phyloP scores from a whole-genome alignment of 2,888 invertebrate genomes.

The Drosophila ochracea region DNA sequence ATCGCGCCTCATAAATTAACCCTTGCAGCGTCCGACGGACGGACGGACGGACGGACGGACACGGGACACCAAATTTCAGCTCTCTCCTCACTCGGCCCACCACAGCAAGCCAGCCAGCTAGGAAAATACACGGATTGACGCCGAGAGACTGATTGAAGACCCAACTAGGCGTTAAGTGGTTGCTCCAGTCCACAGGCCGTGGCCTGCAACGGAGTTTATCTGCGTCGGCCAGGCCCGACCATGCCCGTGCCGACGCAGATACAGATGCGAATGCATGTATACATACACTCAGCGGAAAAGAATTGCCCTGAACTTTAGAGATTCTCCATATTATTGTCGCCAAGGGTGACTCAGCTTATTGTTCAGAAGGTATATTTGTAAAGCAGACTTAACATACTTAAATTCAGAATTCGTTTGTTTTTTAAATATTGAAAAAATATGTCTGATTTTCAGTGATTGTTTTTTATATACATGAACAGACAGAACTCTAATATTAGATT shows the following conservation, averaged over 20 bases:
- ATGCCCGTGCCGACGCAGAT: background rate
- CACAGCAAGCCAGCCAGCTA: slow-evolving; percentile 8
- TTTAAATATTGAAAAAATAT: background rate
- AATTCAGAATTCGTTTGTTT: background rate
- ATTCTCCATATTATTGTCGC: background rate
- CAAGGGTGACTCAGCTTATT: background rate
- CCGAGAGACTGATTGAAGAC: slow-evolving; percentile 7
- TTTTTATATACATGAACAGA: background rate
- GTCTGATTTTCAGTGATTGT: background rate
- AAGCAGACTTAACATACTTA: background rate
- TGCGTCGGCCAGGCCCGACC: background rate
- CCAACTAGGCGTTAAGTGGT: slow-evolving; percentile 54
- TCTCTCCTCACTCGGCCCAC: slow-evolving; percentile 12
- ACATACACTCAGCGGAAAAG: background rate
- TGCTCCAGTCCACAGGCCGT: slow-evolving; percentile 50
- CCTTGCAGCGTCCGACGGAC: slow-evolving; percentile 66
- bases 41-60: slow-evolving; percentile 14
- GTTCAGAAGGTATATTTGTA: background rate
- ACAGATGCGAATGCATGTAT: background rate
- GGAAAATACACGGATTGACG: slow-evolving; percentile 18
- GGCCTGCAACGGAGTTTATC: slow-evolving; percentile 58
- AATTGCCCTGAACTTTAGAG: background rate
- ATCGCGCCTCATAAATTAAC: slow-evolving; percentile 83
- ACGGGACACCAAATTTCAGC: slow-evolving; percentile 22
- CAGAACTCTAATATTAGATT: background rate